A percentile compares a stretch with the other conserved stretches of the same genome.
phyloP scores from a whole-genome alignment of 2,797 vertebrate genomes.

The Rhadinocentrus ornatus region DNA sequence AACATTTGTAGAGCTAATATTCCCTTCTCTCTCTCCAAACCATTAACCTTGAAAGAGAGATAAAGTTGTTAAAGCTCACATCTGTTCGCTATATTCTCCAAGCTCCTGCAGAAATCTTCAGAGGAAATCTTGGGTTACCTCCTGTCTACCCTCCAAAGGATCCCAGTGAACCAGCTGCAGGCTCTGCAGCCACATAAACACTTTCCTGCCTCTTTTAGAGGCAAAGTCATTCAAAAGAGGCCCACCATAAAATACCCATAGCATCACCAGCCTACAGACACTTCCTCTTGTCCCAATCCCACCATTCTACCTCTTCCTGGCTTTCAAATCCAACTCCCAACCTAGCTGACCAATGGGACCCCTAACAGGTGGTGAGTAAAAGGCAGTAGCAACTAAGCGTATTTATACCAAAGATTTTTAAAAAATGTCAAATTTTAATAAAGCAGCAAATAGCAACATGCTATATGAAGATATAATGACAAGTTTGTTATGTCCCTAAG shows the following conservation, averaged over 20 bases:
- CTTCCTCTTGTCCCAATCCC: slow-evolving; percentile 35
- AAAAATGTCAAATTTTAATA: no score
- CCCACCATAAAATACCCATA: slow-evolving; percentile 53
- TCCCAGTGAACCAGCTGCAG: slow-evolving; percentile 48
- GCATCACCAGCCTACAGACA: slow-evolving; percentile 38
- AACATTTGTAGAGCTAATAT: not conserved
- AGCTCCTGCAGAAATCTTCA: slow-evolving; percentile 9
- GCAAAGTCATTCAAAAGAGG: slow-evolving; percentile 46
- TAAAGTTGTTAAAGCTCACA: slow-evolving; percentile 39
- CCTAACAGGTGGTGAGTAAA: slow-evolving; percentile 38
- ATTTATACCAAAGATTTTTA: no score
- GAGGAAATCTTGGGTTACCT: slow-evolving; percentile 56
- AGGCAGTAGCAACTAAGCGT: slow-evolving; percentile 10
- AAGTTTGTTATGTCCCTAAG: no score
- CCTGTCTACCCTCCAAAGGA: slow-evolving; percentile 16
- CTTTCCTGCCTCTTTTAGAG: slow-evolving; percentile 47
- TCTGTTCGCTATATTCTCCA: slow-evolving; percentile 32
- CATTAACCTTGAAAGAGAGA: slow-evolving; percentile 17
- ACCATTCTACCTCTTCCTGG: slow-evolving; percentile 45
- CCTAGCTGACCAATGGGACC: slow-evolving; percentile 27
- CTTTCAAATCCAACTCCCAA: slow-evolving; percentile 43
- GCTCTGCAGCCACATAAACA: slow-evolving; percentile 12
- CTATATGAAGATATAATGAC: no score
- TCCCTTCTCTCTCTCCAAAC: not conserved
- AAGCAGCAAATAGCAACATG: no score